Percentiles rank a stretch among this genome's conserved stretches.
Evolutionary conservation across 1,140 invertebrate genomes (phyloP).

Genomic region (Carposina sasakii): DNA sequence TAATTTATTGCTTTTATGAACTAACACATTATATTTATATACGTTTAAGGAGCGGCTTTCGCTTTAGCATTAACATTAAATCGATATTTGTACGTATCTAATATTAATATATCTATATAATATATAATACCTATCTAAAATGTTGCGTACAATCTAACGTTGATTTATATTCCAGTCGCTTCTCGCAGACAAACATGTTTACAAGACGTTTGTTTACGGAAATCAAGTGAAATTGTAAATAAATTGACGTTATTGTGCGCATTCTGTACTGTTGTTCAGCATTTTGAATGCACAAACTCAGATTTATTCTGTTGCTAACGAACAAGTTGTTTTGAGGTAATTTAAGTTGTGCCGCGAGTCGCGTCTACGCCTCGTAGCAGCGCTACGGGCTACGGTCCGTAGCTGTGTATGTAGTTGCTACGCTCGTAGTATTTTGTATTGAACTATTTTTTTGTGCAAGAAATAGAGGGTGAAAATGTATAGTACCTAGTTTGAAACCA

Average conservation of each 20-base stretch:
- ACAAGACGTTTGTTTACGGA: conserved; percentile 38
- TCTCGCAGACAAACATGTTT: conserved; percentile 46
- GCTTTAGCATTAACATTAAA: too few relatives aligned
- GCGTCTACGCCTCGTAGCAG: conserved; percentile 9
- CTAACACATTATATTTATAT: too few relatives aligned
- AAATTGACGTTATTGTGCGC: conserved; percentile 22
- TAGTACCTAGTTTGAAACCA: background rate
- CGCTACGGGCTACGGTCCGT: conserved; percentile 20
- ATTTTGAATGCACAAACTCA: too few relatives aligned
- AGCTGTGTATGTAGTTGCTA: conserved; percentile 10
- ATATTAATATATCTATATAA: too few relatives aligned
- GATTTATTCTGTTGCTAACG: background rate
- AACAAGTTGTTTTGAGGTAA: conserved; percentile 18
- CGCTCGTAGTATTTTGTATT: conserved; percentile 14
- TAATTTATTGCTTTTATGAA: too few relatives aligned
- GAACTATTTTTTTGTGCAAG: conserved; percentile 8
- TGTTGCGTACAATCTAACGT: too few relatives aligned
- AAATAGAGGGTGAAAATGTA: conserved; percentile 11
- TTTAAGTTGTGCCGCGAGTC: conserved; percentile 22
- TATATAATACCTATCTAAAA: too few relatives aligned
- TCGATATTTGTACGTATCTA: too few relatives aligned
- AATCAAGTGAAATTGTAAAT: conserved; percentile 22
- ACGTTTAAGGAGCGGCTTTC: too few relatives aligned
- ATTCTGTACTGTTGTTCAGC: conserved; percentile 22
- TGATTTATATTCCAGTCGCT: conserved; percentile 2